phyloP scores from a whole-genome alignment of 2,797 vertebrate genomes.

The Gallinago nigripennis region DNA sequence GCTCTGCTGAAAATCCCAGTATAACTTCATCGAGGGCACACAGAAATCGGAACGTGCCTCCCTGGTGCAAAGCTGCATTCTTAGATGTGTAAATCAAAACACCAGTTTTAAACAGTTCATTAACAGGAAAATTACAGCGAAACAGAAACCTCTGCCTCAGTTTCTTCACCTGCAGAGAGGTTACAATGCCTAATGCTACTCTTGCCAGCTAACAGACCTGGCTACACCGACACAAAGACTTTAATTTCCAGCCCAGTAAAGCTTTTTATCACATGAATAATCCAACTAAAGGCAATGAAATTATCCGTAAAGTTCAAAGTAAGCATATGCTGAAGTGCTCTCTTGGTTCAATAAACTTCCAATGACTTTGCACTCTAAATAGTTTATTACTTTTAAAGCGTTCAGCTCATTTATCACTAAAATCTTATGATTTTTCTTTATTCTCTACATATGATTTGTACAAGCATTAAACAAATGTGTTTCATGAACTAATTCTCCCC shows the following conservation, averaged over 20 bases:
- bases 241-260: neutral
- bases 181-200: neutral
- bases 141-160: neutral
- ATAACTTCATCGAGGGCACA: neutral
- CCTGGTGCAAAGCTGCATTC: neutral
- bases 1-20: neutral
- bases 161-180: neutral
- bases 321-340: neutral
- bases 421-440: neutral
- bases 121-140: neutral
- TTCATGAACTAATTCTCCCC: conserved; percentile 1
- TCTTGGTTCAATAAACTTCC: neutral
- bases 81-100: neutral
- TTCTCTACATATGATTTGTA: neutral
- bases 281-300: neutral
- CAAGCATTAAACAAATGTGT: neutral
- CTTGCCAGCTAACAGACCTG: neutral
- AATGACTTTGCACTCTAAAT: neutral
- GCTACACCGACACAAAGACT: neutral
- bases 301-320: neutral
- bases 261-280: neutral
- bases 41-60: neutral
- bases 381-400: conserved; percentile 25
- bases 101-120: neutral
- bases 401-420: neutral